Evolutionary conservation across 2,113 vertebrate genomes (phyloP).

Genomic region (Plectropomus leopardus): DNA sequence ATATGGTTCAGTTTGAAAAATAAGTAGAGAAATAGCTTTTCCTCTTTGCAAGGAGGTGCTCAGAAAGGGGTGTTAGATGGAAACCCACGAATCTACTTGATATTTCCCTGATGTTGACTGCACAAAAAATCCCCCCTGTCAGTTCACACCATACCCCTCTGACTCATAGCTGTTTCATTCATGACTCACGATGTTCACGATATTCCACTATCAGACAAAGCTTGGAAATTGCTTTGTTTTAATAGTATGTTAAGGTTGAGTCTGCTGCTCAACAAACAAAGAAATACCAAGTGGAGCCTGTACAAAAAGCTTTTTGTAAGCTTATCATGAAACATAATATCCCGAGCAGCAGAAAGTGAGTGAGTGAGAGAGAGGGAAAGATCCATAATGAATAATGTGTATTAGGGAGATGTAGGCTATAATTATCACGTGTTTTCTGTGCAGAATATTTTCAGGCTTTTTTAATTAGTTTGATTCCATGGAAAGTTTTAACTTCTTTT

Average conservation of each 20-base stretch:
- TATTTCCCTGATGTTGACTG: slow-evolving; percentile 14
- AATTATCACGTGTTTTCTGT: slow-evolving; percentile 18
- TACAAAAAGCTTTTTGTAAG: slow-evolving; percentile 47
- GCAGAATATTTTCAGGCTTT: slow-evolving; percentile 28
- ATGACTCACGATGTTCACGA: slow-evolving; percentile 49
- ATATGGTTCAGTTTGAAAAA: too few relatives aligned
- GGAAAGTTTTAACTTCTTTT: slow-evolving; percentile 5
- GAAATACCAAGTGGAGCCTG: neutral
- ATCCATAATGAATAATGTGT: slow-evolving; percentile 18
- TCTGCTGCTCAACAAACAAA: slow-evolving; percentile 3
- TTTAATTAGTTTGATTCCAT: slow-evolving; percentile 25
- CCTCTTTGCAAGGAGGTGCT: neutral
- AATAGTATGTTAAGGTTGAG: slow-evolving; percentile 3
- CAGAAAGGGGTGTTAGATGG: neutral
- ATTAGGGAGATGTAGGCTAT: slow-evolving; percentile 15
- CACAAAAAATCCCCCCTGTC: neutral
- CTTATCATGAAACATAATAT: slow-evolving; percentile 26
- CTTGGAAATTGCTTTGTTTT: slow-evolving; percentile 19
- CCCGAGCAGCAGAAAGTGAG: slow-evolving; percentile 1
- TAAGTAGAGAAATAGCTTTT: too few relatives aligned
- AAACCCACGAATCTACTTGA: slow-evolving; percentile 4
- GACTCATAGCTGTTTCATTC: slow-evolving; percentile 60
- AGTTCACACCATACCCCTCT: slow-evolving; percentile 45
- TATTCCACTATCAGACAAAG: slow-evolving; percentile 13
- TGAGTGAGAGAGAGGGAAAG: neutral